These are phyloP conservation scores for Ostrea denselamellosa DNA, from an alignment of 1,140 invertebrate species.

Conservation along the genomic window DNA sequence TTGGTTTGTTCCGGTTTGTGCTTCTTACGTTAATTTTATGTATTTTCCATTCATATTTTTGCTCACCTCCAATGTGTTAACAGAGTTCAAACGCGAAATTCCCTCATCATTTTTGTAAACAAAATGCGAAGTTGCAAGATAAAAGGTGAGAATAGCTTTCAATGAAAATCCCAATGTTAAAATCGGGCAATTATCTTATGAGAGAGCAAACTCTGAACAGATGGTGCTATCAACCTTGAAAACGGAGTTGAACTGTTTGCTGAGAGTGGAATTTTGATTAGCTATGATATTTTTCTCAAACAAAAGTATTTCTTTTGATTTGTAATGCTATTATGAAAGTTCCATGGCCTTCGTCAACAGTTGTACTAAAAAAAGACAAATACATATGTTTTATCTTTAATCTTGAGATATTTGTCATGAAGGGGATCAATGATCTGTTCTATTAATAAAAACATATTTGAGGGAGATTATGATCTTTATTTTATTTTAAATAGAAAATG, in stretches of 20 bases:
- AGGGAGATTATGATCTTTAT: no score
- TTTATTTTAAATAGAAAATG: no score
- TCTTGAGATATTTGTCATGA: no score
- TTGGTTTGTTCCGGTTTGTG: slow-evolving; percentile 27
- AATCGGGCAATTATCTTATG: slow-evolving; percentile 33
- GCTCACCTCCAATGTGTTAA: slow-evolving; percentile 5
- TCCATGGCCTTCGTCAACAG: no score
- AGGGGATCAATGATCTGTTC: no score
- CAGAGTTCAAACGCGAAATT: slow-evolving; percentile 2
- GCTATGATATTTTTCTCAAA: neutral
- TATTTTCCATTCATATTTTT: slow-evolving; percentile 39
- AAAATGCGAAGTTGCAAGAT: slow-evolving; percentile 14
- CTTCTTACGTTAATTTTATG: slow-evolving; percentile 2
- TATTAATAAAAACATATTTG: no score
- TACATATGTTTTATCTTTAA: no score
- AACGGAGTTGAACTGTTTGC: neutral
- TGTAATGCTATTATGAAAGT: neutral
- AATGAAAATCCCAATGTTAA: slow-evolving; percentile 13
- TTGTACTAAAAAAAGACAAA: no score
- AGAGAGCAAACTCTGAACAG: slow-evolving; percentile 12
- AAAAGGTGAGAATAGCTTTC: slow-evolving; percentile 17
- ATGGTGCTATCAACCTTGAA: slow-evolving; percentile 5
- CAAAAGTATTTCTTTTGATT: neutral
- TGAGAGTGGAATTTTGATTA: slow-evolving; percentile 14
- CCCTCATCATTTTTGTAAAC: slow-evolving; percentile 33